Percentiles rank a stretch among this genome's conserved stretches.
Conservation (phyloP, 2,888 invertebrate species). For the Caenorhabditis angaria region DNA sequence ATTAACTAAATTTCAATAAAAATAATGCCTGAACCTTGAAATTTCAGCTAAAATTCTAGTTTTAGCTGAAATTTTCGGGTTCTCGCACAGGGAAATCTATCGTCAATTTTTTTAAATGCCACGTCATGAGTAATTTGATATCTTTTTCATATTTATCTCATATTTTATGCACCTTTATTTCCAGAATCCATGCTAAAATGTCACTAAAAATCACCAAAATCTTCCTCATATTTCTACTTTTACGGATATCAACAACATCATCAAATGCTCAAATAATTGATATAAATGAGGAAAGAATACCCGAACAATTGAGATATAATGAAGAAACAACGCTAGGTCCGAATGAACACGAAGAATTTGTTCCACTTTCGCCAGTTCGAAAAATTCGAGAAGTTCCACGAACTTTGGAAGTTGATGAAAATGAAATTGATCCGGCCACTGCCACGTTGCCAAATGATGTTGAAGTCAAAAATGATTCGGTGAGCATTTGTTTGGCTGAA, state of each 20-base stretch:
- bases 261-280: constrained; percentile 35
- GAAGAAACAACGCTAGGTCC: constrained; percentile 28
- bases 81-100: no score
- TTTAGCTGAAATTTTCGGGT: no score
- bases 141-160: no score
- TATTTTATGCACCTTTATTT: no score
- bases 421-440: constrained; percentile 36
- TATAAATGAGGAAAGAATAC: constrained; percentile 21
- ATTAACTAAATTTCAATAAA: no score
- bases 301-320: constrained; percentile 19
- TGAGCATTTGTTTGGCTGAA: constrained; percentile 13
- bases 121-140: no score
- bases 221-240: neutral
- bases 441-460: constrained; percentile 37
- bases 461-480: constrained; percentile 35
- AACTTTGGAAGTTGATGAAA: neutral
- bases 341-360: constrained; percentile 18
- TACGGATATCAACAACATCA: neutral
- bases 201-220: neutral
- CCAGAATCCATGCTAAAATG: neutral
- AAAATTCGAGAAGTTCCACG: neutral
- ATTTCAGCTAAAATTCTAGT: no score
- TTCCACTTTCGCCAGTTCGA: constrained; percentile 29
- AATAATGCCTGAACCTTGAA: no score
- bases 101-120: no score